phyloP scores from a whole-genome alignment of 2,888 invertebrate genomes.

The Uropetala carovei region DNA sequence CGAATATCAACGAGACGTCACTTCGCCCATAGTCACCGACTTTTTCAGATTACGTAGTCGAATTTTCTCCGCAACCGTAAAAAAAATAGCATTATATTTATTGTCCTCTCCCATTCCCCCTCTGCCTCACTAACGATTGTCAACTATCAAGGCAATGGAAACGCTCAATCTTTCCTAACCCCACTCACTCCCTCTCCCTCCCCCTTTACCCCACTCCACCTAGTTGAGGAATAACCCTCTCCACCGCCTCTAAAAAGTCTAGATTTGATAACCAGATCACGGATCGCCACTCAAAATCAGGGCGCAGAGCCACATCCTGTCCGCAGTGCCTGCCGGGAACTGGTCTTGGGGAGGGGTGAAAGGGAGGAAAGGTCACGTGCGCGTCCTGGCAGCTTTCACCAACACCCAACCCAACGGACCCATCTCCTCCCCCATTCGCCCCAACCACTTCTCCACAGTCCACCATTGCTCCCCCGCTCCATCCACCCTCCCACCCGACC shows the following conservation, averaged over 20 bases:
- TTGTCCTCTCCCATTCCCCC: too few species aligned
- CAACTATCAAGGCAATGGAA: too few species aligned
- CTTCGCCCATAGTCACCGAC: too few species aligned
- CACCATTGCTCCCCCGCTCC: not conserved
- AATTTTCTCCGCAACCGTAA: too few species aligned
- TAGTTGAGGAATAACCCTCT: not conserved
- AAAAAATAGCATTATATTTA: too few species aligned
- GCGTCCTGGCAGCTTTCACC: not conserved
- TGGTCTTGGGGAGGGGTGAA: not conserved
- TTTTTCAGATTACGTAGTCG: too few species aligned
- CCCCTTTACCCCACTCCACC: not conserved
- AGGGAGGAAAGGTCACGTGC: slow-evolving; percentile 12
- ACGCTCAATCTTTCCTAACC: too few species aligned
- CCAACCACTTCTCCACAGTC: not conserved
- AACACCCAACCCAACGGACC: not conserved
- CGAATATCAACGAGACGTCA: too few species aligned
- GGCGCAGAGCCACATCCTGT: not conserved
- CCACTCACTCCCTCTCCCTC: too few species aligned
- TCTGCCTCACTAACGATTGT: too few species aligned
- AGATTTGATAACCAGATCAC: slow-evolving; percentile 36
- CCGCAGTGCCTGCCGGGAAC: not conserved
- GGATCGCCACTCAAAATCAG: slow-evolving; percentile 19
- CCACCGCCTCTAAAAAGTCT: not conserved
- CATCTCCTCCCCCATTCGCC: not conserved
- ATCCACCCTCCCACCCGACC: not conserved